phyloP scores from a whole-genome alignment of 2,113 vertebrate genomes.

The Anser cygnoides region DNA sequence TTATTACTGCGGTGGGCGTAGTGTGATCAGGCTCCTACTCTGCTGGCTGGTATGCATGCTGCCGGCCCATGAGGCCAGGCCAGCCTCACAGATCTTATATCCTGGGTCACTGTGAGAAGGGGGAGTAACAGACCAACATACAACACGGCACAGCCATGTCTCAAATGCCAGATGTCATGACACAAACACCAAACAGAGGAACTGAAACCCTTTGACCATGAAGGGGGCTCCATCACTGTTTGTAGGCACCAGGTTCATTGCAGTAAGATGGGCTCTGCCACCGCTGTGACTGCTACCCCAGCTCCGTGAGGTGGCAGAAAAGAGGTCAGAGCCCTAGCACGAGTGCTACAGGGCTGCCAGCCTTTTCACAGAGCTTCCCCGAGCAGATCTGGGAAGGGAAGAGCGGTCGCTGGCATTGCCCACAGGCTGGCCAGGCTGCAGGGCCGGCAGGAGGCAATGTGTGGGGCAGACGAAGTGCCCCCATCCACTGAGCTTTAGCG shows the following conservation, averaged over 20 bases:
- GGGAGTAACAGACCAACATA: background rate
- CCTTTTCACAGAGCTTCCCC: background rate
- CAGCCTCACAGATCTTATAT: background rate
- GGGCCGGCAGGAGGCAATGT: background rate
- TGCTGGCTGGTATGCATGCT: background rate
- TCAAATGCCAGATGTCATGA: background rate
- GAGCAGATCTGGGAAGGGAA: background rate
- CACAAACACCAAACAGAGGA: background rate
- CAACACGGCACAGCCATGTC: accelerated
- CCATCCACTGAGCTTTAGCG: background rate
- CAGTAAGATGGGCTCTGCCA: background rate
- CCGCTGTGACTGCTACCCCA: accelerated
- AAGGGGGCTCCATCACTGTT: background rate
- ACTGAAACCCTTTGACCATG: accelerated
- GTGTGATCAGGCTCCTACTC: background rate
- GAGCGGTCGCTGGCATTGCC: background rate
- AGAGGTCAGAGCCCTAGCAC: background rate
- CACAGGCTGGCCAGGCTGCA: background rate
- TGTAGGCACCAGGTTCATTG: background rate
- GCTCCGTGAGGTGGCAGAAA: accelerated
- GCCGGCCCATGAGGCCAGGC: background rate
- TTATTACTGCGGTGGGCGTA: background rate
- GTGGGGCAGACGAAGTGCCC: accelerated
- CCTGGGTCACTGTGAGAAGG: background rate
- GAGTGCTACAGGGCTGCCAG: background rate